Conservation (phyloP, 2,113 vertebrate genomes). For the Excalfactoria chinensis region DNA sequence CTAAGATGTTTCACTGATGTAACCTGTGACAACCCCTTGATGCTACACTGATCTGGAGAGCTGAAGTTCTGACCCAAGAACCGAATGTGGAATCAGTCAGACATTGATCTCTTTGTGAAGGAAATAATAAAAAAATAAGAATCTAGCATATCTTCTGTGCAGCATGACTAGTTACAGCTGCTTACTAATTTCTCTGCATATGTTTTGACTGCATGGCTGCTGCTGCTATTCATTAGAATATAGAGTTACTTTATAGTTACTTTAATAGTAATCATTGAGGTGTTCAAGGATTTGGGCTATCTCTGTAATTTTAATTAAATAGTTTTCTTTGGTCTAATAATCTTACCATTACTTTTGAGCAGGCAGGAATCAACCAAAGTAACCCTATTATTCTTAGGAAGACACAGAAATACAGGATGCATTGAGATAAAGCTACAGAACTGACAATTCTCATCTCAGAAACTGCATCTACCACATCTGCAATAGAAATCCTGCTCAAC, state of each 20-base stretch:
- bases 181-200: slow-evolving; percentile 10
- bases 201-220: background rate
- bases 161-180: background rate
- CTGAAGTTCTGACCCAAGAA: background rate
- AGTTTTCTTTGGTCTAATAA: background rate
- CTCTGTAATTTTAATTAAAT: slow-evolving; percentile 24
- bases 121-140: background rate
- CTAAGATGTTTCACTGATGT: background rate
- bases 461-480: background rate
- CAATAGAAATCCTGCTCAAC: background rate
- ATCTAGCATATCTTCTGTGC: background rate
- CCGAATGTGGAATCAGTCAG: background rate
- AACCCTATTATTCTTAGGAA: background rate
- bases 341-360: background rate
- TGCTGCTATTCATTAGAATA: background rate
- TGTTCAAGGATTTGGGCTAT: slow-evolving; percentile 16
- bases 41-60: background rate
- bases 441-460: background rate
- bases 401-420: background rate
- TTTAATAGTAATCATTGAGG: background rate
- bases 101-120: background rate
- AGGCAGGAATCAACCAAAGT: background rate
- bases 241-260: background rate
- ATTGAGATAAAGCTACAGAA: background rate
- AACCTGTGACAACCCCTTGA: background rate